Evolutionary conservation across 35 echinoderm and acorn worm species (phyloP), one percentile per base, ranked within the genome.

Genomic region (Heliocidaris erythrogramma): DNA sequence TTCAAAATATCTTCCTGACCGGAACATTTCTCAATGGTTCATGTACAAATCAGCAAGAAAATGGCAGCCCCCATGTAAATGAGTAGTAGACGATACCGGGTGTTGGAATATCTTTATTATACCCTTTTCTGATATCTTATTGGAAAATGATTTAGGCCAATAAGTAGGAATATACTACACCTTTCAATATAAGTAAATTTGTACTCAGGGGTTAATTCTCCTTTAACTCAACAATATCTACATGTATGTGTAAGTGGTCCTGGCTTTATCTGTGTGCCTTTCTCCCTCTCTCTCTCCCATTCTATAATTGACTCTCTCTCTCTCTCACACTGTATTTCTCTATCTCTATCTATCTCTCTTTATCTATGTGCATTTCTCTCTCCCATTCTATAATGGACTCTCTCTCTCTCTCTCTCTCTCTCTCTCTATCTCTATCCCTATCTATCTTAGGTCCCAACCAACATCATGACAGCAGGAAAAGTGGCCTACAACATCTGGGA

Each of bases 401-500:
- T 17, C 60, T 47, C 13, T 85, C 94, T 0, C 93, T 96, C n/a
- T 86, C 9, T 96, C 86, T 30, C 86, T n/a, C n/a, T n/a, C n/a
- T n/a, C n/a, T n/a, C n/a, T n/a, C 48, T 17, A 0, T 65, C 60
- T 65, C 10, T 65, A 13, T 14, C 2, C 17, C 8, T 61, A 14
- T 65, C 13, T 12, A 17, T 60, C 94, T 5, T 92, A 99, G 94
- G 95, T 95, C 14, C 78, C 92, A 14, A 96, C 94, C 30, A 60
- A 85, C 29, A 13, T 97, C 1, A 27, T 91, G 16, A 96, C 95
- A 53, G 9, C 86, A 0, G 94, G 95, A 5, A 93, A 94, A 32
- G 88, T 94, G 32, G 85, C 96, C 4, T 97, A 95, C 93, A 95
- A 97, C 30, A 88, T 96, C 4, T 90, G 48, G 52, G 96, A 99